Percentiles rank a stretch among this genome's conserved stretches.
These are phyloP conservation scores for Drosophila carrolli DNA, from an alignment of 1,140 invertebrate species.

Conservation along the genomic window DNA sequence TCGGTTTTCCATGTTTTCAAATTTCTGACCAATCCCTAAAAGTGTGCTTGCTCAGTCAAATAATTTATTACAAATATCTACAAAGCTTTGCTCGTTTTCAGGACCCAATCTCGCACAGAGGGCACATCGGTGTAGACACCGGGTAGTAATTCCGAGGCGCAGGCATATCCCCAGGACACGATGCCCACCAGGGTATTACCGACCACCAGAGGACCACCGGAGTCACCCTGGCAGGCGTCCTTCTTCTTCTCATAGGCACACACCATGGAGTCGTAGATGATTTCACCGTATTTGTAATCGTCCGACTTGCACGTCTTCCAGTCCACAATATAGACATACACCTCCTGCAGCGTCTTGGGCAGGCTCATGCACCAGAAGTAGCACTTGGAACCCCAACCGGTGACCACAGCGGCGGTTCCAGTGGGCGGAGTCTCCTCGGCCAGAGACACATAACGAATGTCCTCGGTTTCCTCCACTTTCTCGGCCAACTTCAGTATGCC, in stretches of 20 bases:
- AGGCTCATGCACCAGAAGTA: constrained; percentile 48
- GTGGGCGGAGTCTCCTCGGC: constrained; percentile 50
- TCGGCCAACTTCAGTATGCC: constrained; percentile 72
- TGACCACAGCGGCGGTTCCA: constrained; percentile 67
- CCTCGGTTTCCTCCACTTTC: constrained; percentile 79
- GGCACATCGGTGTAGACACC: constrained; percentile 89
- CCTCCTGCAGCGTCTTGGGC: constrained; percentile 17
- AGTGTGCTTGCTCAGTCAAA: constrained; percentile 5
- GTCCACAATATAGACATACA: constrained; percentile 23
- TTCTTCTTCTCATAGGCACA: constrained; percentile 85
- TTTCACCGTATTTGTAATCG: constrained; percentile 53
- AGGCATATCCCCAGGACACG: constrained; percentile 89
- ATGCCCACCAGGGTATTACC: constrained; percentile 85
- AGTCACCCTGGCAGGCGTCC: constrained; percentile 86
- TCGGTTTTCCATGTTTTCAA: not conserved
- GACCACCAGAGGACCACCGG: constrained; percentile 84
- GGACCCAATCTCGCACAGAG: constrained; percentile 83
- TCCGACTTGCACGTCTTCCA: constrained; percentile 24
- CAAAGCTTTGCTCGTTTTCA: not conserved
- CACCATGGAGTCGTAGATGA: constrained; percentile 85
- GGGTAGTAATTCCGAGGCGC: constrained; percentile 86
- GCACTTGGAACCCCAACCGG: constrained; percentile 76
- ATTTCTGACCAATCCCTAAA: not conserved
- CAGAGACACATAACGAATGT: constrained; percentile 42
- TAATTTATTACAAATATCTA: constrained; percentile 7